Conservation (phyloP, 2,797 vertebrate genomes). For the Diplodus puntazzo region DNA sequence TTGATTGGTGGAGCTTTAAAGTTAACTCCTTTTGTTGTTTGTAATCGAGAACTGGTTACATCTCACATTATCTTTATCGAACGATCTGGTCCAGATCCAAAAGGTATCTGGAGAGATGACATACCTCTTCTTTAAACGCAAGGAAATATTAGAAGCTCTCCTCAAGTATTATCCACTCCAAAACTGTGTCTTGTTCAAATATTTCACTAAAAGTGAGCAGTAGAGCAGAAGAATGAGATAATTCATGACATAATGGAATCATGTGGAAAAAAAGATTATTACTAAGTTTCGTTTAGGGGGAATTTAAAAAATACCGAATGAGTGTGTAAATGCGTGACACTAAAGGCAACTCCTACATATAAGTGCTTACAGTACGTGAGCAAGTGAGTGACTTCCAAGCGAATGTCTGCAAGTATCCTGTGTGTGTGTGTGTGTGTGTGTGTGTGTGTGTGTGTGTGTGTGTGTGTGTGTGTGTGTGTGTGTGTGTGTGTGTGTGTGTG, state of each 20-base stretch:
- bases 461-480: slow-evolving; percentile 10
- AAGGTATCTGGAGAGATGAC: not conserved
- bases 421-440: slow-evolving; percentile 5
- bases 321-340: slow-evolving; percentile 29
- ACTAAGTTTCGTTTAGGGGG: not conserved
- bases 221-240: not conserved
- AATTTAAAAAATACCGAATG: slow-evolving; percentile 23
- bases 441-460: slow-evolving; percentile 20
- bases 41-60: not conserved
- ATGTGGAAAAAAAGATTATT: slow-evolving; percentile 3
- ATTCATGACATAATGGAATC: slow-evolving; percentile 3
- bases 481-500: slow-evolving; percentile 20
- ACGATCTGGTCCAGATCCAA: not conserved
- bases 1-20: not conserved
- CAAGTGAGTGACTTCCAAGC: slow-evolving; percentile 43
- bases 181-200: not conserved
- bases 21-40: no score
- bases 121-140: not conserved
- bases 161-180: not conserved
- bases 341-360: slow-evolving; percentile 28
- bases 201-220: slow-evolving; percentile 7
- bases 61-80: not conserved
- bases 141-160: not conserved
- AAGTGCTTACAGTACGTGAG: slow-evolving; percentile 47
- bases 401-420: slow-evolving; percentile 38